A percentile compares a stretch with the other conserved stretches of the same genome.
Evolutionary conservation across 2,888 invertebrate genomes (phyloP).

Genomic region (Tipula unca): DNA sequence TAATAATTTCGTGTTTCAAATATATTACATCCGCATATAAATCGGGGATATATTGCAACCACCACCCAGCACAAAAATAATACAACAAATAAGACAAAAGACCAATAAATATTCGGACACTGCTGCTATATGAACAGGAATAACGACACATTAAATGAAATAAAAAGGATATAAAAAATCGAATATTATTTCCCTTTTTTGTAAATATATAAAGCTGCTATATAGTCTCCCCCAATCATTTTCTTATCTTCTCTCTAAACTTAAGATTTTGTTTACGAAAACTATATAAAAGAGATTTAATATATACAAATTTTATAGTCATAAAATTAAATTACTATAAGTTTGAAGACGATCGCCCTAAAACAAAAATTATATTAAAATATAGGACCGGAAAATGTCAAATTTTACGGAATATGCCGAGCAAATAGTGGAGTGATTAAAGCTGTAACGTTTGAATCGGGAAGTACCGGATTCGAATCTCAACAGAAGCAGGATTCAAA

Average conservation of each 20-base stretch:
- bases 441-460: no score
- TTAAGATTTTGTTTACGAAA: neutral
- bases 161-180: slow-evolving; percentile 1
- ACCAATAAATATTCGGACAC: slow-evolving; percentile 8
- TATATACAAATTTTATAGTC: neutral
- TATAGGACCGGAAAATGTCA: neutral
- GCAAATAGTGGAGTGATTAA: no score
- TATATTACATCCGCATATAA: neutral
- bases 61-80: neutral
- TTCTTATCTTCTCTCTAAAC: neutral
- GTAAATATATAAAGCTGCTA: neutral
- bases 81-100: neutral
- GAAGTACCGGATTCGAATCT: no score
- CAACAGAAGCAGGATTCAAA: no score
- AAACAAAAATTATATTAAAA: neutral
- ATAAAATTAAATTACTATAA: neutral
- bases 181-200: neutral
- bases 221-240: neutral
- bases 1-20: neutral
- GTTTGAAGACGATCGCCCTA: neutral
- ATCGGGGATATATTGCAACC: neutral
- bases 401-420: neutral
- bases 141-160: neutral
- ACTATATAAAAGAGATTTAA: neutral
- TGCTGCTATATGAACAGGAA: neutral